Conservation (phyloP, 2,113 vertebrate genomes). For the Meles meles region DNA sequence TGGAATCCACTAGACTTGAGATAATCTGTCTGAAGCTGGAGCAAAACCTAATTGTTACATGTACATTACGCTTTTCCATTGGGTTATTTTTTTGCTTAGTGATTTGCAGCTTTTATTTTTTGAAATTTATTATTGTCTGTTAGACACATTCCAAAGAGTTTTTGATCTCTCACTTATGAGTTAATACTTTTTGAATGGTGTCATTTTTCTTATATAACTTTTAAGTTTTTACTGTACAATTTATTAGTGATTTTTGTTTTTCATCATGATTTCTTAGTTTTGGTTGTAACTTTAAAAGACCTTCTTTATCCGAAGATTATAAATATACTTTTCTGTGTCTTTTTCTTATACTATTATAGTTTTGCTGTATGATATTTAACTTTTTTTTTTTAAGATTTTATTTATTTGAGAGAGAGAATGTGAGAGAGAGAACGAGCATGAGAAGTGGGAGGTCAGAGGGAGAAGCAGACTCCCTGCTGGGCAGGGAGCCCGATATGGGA, state of each 20-base stretch:
- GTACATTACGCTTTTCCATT: not conserved
- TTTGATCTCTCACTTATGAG: not conserved
- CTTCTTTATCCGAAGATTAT: not conserved
- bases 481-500: too few species aligned
- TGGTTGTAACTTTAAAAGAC: not conserved
- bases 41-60: not conserved
- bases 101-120: not conserved
- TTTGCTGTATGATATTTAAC: not conserved
- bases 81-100: not conserved
- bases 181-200: not conserved
- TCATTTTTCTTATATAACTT: not conserved
- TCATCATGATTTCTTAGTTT: not conserved
- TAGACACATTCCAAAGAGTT: not conserved
- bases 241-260: not conserved
- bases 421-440: too few species aligned
- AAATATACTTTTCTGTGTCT: not conserved
- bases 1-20: not conserved
- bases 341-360: not conserved
- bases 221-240: not conserved
- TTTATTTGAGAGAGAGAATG: too few species aligned
- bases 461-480: too few species aligned
- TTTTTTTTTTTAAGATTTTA: too few species aligned
- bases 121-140: not conserved
- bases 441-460: too few species aligned
- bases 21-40: not conserved